Evolutionary conservation across 1,140 invertebrate species (phyloP).

Genomic region (Grapholita molesta): DNA sequence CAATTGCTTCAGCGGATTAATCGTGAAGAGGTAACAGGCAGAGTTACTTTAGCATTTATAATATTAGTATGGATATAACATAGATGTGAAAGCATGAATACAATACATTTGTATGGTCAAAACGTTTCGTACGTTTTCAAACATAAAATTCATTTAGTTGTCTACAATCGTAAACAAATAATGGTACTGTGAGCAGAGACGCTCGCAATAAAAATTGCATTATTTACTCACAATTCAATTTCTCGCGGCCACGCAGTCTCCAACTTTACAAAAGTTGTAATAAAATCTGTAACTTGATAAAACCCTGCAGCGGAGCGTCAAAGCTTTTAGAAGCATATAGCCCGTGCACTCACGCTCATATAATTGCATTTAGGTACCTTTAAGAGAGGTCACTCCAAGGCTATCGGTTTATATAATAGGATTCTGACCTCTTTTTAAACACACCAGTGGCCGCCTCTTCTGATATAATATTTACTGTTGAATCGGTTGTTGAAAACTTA

Average conservation of each 20-base stretch:
- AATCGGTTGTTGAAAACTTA: no score
- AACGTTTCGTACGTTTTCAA: not conserved
- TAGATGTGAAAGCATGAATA: no score
- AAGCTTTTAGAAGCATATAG: not conserved
- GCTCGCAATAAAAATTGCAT: not conserved
- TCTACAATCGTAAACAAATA: not conserved
- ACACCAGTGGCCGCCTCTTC: not conserved
- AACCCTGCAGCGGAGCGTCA: not conserved
- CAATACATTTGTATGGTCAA: no score
- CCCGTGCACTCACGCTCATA: not conserved
- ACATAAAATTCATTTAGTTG: not conserved
- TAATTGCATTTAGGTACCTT: not conserved
- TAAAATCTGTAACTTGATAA: constrained; percentile 1
- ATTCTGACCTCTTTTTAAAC: not conserved
- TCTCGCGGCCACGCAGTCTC: not conserved
- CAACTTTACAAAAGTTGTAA: not conserved
- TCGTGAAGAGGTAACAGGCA: no score
- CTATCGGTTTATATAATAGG: not conserved
- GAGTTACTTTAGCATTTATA: no score
- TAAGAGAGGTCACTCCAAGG: not conserved
- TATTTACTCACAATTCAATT: not conserved
- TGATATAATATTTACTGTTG: not conserved
- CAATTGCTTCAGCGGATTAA: no score
- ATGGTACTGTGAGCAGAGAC: not conserved
- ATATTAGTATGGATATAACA: no score